Evolutionary conservation across 2,888 invertebrate genomes (phyloP).

Genomic region (Lycia hirtaria): DNA sequence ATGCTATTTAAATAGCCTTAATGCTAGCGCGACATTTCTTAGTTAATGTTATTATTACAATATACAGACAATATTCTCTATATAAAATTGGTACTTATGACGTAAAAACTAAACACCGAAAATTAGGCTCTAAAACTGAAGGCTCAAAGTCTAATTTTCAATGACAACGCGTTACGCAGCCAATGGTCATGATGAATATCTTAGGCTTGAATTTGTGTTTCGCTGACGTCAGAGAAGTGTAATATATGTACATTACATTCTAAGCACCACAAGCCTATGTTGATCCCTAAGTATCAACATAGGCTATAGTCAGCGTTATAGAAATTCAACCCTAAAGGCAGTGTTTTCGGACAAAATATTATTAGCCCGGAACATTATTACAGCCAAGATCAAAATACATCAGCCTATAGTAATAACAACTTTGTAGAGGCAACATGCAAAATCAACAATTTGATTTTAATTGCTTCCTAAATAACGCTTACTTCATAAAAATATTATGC

Average conservation of each 20-base stretch:
- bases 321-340: no score
- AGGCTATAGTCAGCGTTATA: no score
- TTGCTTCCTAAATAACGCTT: conserved; percentile 27
- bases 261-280: no score
- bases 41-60: conserved; percentile 22
- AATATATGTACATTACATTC: no score
- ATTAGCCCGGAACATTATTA: background rate
- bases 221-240: no score
- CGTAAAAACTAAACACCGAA: background rate
- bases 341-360: background rate
- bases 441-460: conserved; percentile 44
- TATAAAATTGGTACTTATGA: background rate
- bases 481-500: conserved; percentile 35
- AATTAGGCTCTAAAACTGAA: no score
- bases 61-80: background rate
- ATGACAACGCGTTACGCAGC: no score
- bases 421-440: conserved; percentile 52
- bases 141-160: no score
- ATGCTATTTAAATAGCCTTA: conserved; percentile 36
- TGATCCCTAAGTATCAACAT: no score
- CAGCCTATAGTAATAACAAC: conserved; percentile 31
- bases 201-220: no score
- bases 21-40: conserved; percentile 47
- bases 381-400: no score
- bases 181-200: no score